phyloP scores from a whole-genome alignment of 2,797 vertebrate species.

The Sus cebifrons region DNA sequence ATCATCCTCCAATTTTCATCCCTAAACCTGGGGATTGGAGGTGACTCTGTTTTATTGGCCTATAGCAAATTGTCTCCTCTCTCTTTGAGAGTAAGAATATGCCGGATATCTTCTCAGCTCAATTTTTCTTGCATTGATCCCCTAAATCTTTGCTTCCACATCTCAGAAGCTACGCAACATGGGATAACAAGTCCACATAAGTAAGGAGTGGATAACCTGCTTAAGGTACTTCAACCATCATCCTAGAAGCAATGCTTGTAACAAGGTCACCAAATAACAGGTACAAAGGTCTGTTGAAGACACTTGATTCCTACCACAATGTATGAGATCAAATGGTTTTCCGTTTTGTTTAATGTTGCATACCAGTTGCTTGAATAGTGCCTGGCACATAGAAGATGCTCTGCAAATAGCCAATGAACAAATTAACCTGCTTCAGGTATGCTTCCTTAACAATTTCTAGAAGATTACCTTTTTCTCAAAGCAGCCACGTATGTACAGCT shows the following conservation, averaged over 20 bases:
- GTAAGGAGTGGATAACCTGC: background rate
- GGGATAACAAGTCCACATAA: background rate
- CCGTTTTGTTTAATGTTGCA: conserved; percentile 15
- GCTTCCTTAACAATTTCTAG: background rate
- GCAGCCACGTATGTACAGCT: background rate
- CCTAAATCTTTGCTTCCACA: background rate
- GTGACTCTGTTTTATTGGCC: background rate
- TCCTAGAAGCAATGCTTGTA: background rate
- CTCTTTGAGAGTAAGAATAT: background rate
- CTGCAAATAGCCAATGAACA: background rate
- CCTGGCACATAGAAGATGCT: background rate
- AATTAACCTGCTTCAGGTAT: background rate
- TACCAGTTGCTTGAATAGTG: background rate
- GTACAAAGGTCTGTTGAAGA: background rate
- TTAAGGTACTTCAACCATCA: background rate
- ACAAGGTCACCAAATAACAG: background rate
- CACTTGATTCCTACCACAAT: background rate
- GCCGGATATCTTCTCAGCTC: background rate
- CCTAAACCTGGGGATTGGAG: background rate
- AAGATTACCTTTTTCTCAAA: background rate
- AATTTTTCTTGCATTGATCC: background rate
- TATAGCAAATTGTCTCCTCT: background rate
- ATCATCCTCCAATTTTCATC: background rate
- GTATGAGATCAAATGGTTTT: background rate
- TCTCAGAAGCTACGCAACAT: background rate